Conservation (phyloP, 2,113 vertebrate genomes). For the Oryzias woworae region DNA sequence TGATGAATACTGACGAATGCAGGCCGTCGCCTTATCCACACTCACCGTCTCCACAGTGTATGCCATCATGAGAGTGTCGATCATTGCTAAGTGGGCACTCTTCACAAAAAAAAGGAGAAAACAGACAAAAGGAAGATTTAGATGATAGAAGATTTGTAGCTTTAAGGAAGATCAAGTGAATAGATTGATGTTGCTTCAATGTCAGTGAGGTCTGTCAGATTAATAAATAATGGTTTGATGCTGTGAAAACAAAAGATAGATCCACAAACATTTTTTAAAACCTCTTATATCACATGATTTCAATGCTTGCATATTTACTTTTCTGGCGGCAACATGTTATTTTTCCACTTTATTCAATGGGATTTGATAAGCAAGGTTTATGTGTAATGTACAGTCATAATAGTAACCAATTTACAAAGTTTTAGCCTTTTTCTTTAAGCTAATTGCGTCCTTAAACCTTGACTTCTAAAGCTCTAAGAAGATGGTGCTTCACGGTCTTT, state of each 20-base stretch:
- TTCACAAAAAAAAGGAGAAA: constrained; percentile 54
- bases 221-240: too few relatives aligned
- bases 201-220: too few relatives aligned
- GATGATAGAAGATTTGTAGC: neutral
- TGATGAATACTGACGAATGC: constrained; percentile 85
- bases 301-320: too few relatives aligned
- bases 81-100: constrained; percentile 95
- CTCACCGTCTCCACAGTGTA: constrained; percentile 92
- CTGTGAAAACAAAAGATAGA: too few relatives aligned
- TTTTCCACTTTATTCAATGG: too few relatives aligned
- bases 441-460: constrained; percentile 36
- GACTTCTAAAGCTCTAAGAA: constrained; percentile 42
- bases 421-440: constrained; percentile 39
- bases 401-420: neutral
- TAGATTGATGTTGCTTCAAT: too few relatives aligned
- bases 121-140: constrained; percentile 9
- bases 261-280: too few relatives aligned
- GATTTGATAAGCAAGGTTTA: too few relatives aligned
- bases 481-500: constrained; percentile 37
- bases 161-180: neutral
- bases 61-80: constrained; percentile 96
- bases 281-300: too few relatives aligned
- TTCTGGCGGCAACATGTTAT: too few relatives aligned
- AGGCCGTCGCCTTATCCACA: constrained; percentile 87
- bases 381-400: too few relatives aligned